A percentile compares a stretch with the other conserved stretches of the same genome.
These are phyloP conservation scores for Tenthredo notha DNA, from an alignment of 2,888 invertebrate species.

Conservation along the genomic window DNA sequence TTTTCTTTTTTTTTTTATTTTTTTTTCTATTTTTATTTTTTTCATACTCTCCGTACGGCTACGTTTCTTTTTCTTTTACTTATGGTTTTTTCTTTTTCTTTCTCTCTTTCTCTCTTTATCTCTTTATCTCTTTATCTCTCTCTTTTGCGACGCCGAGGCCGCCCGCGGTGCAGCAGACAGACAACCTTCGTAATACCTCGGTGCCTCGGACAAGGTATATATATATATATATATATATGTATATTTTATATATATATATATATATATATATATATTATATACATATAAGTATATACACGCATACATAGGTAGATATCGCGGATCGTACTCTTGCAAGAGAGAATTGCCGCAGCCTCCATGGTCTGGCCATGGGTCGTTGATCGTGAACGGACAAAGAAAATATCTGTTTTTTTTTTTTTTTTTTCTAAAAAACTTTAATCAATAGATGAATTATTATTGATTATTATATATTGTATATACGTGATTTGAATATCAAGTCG, in stretches of 20 bases:
- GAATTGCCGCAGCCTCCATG: constrained; percentile 40
- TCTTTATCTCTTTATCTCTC: constrained; percentile 24
- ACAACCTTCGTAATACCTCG: constrained; percentile 72
- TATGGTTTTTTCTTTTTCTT: constrained; percentile 30
- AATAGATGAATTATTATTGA: background rate
- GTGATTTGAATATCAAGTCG: too few species aligned
- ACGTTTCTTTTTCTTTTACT: constrained; percentile 35
- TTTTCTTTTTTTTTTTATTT: background rate
- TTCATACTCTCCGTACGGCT: constrained; percentile 56
- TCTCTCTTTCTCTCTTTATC: constrained; percentile 24
- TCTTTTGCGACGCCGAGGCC: constrained; percentile 69
- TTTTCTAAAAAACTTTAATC: background rate
- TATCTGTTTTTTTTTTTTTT: background rate
- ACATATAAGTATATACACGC: constrained; percentile 9
- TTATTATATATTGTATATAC: too few species aligned
- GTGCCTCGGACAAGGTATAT: constrained; percentile 58
- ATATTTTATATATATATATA: too few species aligned
- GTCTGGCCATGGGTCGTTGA: constrained; percentile 50
- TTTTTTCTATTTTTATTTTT: constrained; percentile 42
- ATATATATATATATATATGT: background rate
- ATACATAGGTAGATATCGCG: constrained; percentile 42
- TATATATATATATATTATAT: constrained; percentile 8
- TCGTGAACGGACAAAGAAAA: constrained; percentile 49
- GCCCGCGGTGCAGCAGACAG: constrained; percentile 67
- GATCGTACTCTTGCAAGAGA: constrained; percentile 29